Conservation (phyloP, 2,888 invertebrate species). For the Aleiodes leptofemur region DNA sequence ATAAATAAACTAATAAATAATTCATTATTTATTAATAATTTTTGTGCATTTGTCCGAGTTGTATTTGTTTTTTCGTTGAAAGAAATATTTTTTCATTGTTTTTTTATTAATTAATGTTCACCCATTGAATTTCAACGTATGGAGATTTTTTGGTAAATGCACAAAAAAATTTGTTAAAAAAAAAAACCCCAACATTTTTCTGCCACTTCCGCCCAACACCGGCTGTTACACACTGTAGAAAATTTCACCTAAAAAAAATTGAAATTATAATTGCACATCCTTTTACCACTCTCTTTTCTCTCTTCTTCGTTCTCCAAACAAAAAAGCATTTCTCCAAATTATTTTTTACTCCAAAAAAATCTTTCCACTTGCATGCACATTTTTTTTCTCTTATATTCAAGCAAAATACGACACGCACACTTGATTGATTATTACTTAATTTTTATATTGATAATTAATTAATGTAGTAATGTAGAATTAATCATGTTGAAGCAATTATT, state of each 20-base stretch:
- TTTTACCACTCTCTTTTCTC: not conserved
- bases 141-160: constrained; percentile 34
- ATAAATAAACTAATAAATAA: not conserved
- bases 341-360: not conserved
- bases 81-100: constrained; percentile 1
- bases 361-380: not conserved
- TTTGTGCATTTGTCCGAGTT: constrained; percentile 22
- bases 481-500: constrained; percentile 1
- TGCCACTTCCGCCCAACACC: constrained; percentile 39
- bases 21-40: constrained; percentile 37
- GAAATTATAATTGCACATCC: constrained; percentile 13
- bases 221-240: constrained; percentile 37
- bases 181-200: not conserved
- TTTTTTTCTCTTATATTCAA: constrained; percentile 31
- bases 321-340: not conserved
- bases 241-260: not conserved
- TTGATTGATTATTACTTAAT: constrained; percentile 15
- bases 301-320: not conserved
- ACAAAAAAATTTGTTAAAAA: constrained; percentile 13
- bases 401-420: constrained; percentile 41
- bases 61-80: constrained; percentile 15
- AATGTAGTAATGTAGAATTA: constrained; percentile 13
- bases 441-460: constrained; percentile 7
- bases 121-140: not conserved
- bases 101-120: not conserved